Percentiles rank a stretch among this genome's conserved stretches.
Evolutionary conservation across 2,113 vertebrate species (phyloP).

Genomic region (Pontoporia blainvillei): DNA sequence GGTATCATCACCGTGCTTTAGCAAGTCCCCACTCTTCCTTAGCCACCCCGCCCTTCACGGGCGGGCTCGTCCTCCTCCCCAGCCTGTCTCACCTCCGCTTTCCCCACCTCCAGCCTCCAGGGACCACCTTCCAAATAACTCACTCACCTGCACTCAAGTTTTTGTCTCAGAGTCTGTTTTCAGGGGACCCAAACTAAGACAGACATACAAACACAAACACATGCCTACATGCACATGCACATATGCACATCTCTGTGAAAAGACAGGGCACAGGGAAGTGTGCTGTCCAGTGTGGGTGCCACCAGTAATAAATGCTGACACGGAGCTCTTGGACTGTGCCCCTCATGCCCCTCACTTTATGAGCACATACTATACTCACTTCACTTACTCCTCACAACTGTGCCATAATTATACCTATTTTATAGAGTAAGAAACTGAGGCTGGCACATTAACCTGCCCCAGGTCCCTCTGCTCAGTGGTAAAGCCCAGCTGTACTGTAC

Average conservation of each 20-base stretch:
- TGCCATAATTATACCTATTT: neutral
- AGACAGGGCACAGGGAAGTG: neutral
- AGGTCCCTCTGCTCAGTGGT: neutral
- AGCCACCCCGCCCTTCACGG: neutral
- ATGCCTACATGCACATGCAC: no score
- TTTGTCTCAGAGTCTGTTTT: neutral
- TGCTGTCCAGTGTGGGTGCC: neutral
- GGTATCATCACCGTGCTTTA: neutral
- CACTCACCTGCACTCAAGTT: neutral
- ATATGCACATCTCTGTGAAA: neutral
- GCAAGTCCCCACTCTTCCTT: neutral
- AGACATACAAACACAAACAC: neutral
- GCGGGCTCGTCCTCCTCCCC: no score
- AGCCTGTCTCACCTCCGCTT: neutral
- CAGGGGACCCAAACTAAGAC: neutral
- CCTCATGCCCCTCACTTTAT: neutral
- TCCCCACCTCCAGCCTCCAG: neutral
- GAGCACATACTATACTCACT: neutral
- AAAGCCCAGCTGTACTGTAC: neutral
- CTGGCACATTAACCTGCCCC: neutral
- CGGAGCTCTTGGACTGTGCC: neutral
- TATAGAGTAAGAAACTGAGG: neutral
- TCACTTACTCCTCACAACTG: neutral
- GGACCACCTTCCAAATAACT: neutral
- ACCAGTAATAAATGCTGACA: neutral